Evolutionary conservation across 2,113 vertebrate genomes (phyloP).

Genomic region (Arenaria interpres): DNA sequence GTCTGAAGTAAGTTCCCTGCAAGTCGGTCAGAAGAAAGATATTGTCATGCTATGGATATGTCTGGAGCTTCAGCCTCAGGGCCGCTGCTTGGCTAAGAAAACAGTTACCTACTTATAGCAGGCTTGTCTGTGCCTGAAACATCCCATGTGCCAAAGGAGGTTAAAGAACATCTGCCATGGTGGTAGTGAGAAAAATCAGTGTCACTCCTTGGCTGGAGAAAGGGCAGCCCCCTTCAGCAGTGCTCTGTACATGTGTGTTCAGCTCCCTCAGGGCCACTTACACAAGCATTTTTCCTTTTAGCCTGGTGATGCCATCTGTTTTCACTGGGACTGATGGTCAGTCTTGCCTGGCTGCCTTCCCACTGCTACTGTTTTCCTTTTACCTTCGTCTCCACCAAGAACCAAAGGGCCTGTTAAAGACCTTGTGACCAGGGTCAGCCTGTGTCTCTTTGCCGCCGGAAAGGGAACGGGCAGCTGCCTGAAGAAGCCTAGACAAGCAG

Average conservation of each 20-base stretch:
- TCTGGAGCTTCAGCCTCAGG: not conserved
- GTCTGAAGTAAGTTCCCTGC: not conserved
- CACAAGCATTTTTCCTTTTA: not conserved
- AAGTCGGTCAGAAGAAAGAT: not conserved
- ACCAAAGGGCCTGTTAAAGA: not conserved
- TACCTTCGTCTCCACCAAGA: not conserved
- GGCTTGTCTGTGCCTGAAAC: not conserved
- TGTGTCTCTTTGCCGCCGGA: not conserved
- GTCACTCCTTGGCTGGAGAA: not conserved
- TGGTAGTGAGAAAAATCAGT: not conserved
- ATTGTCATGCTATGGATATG: not conserved
- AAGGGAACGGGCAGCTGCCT: not conserved
- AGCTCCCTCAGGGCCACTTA: conserved; percentile 17
- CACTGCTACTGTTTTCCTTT: not conserved
- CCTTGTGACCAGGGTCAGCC: not conserved
- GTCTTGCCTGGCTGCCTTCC: not conserved
- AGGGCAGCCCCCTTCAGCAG: not conserved
- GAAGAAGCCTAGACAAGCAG: not conserved
- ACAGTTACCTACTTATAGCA: not conserved
- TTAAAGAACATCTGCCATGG: not conserved
- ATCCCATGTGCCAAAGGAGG: not conserved
- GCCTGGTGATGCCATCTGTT: not conserved
- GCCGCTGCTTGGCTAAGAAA: not conserved
- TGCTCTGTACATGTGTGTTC: not conserved
- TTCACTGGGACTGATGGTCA: not conserved